Evolutionary conservation across 2,888 invertebrate genomes (phyloP).

Genomic region (Pantelozetes paolii): DNA sequence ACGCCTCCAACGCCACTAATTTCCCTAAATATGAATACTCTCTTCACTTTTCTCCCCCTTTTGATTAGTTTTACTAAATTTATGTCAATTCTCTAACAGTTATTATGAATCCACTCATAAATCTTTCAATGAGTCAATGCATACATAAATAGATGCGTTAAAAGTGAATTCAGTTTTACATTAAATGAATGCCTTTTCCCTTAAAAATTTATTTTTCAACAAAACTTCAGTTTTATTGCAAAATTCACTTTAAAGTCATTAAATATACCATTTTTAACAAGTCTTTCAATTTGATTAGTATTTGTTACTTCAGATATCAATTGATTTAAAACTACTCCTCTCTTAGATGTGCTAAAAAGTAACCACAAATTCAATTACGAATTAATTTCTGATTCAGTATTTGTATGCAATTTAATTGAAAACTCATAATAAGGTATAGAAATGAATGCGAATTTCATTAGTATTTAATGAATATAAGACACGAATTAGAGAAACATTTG

Average conservation of each 20-base stretch:
- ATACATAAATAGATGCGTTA: not conserved
- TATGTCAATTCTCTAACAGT: slow-evolving; percentile 29
- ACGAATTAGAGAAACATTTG: not conserved
- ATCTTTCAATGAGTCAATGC: slow-evolving; percentile 27
- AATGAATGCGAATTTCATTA: not conserved
- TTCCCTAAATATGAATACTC: not conserved
- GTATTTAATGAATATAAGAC: not conserved
- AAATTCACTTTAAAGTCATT: too few relatives aligned
- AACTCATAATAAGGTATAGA: not conserved
- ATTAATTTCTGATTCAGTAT: too few relatives aligned
- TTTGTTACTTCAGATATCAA: too few relatives aligned
- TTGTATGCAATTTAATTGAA: too few relatives aligned
- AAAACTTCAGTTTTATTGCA: too few relatives aligned
- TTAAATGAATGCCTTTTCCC: slow-evolving; percentile 1
- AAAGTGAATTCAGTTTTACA: not conserved
- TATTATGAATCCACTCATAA: slow-evolving; percentile 20
- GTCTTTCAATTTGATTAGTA: too few relatives aligned
- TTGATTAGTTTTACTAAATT: slow-evolving; percentile 31
- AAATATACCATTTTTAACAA: too few relatives aligned
- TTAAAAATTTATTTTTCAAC: too few relatives aligned
- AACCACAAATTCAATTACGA: too few relatives aligned
- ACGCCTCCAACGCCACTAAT: slow-evolving; percentile 9
- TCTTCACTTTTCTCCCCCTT: not conserved
- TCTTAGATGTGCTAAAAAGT: too few relatives aligned
- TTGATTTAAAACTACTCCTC: too few relatives aligned